phyloP scores from a whole-genome alignment of 2,888 invertebrate species.

The Idaea dimidiata region DNA sequence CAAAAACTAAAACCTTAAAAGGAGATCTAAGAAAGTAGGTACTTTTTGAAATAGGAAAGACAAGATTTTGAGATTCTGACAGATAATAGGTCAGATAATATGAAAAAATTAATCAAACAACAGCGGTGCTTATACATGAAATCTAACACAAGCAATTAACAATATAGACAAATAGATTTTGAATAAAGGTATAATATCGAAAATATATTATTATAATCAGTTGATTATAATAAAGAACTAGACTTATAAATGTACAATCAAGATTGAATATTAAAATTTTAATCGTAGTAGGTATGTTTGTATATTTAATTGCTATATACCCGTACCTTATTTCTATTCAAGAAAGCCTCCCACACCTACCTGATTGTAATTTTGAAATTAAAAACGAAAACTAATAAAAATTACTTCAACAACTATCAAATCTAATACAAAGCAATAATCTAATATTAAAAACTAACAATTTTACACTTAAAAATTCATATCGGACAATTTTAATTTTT shows the following conservation, averaged over 20 bases:
- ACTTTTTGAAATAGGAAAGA: neutral
- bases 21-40: neutral
- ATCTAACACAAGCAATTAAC: neutral
- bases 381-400: neutral
- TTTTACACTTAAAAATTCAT: slow-evolving; percentile 24
- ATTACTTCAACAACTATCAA: neutral
- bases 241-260: neutral
- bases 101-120: neutral
- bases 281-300: neutral
- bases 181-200: neutral
- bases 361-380: neutral
- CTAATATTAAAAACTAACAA: slow-evolving; percentile 10
- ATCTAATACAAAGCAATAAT: neutral
- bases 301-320: neutral
- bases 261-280: neutral
- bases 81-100: neutral
- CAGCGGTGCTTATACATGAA: neutral
- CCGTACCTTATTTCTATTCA: neutral
- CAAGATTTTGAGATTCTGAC: neutral
- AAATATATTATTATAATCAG: neutral
- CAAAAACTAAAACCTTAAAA: neutral
- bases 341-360: neutral
- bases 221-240: neutral
- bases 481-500: slow-evolving; percentile 30
- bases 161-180: neutral